Percentiles rank a stretch among this genome's conserved stretches.
phyloP scores from a whole-genome alignment of 2,797 vertebrate species.

The Typhlichthys eigenmanni region DNA sequence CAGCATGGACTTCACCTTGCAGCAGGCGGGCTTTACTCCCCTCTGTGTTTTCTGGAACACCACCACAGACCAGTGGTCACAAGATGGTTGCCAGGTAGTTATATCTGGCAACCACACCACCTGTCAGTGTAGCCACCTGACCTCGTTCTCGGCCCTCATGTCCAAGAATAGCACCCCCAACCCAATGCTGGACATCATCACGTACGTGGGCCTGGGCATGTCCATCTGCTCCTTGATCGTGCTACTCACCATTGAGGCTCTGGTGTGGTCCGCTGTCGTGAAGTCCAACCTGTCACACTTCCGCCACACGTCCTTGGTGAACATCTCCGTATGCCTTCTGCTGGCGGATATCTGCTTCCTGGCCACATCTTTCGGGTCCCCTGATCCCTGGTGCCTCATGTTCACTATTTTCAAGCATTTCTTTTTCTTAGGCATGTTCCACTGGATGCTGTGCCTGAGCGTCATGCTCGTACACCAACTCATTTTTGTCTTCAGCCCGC shows the following conservation, averaged over 20 bases:
- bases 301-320: slow-evolving; percentile 80
- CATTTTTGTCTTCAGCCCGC: slow-evolving; percentile 80
- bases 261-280: slow-evolving; percentile 80
- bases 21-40: not conserved
- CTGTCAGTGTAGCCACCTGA: slow-evolving; percentile 78
- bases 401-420: slow-evolving; percentile 75
- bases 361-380: slow-evolving; percentile 38
- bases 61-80: slow-evolving; percentile 34
- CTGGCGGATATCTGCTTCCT: slow-evolving; percentile 73
- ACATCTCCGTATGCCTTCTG: slow-evolving; percentile 77
- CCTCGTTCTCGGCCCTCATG: slow-evolving; percentile 80
- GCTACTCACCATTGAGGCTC: slow-evolving; percentile 73
- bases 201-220: slow-evolving; percentile 68
- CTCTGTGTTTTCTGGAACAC: slow-evolving; percentile 73
- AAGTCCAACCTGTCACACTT: slow-evolving; percentile 79
- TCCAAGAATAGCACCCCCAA: slow-evolving; percentile 28
- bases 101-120: slow-evolving; percentile 1
- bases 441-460: slow-evolving; percentile 82
- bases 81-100: slow-evolving; percentile 55
- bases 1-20: slow-evolving; percentile 51
- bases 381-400: slow-evolving; percentile 47
- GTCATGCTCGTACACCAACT: slow-evolving; percentile 81
- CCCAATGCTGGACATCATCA: slow-evolving; percentile 57
- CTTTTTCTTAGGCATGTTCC: slow-evolving; percentile 79
- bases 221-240: slow-evolving; percentile 74